phyloP scores from a whole-genome alignment of 2,888 invertebrate species.

The Hypselothyrea guttata region DNA sequence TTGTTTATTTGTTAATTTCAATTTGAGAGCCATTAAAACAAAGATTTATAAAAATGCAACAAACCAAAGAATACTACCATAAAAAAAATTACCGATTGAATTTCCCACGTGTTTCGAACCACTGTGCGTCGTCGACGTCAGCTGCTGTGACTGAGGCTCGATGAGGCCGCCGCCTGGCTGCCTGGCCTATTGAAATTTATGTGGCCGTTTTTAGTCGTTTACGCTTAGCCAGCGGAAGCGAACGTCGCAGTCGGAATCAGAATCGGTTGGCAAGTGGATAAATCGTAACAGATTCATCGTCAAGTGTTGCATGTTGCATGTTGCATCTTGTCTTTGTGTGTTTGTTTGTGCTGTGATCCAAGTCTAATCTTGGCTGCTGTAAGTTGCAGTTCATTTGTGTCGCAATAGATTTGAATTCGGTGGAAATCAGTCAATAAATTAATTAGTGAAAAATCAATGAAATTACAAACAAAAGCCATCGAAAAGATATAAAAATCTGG shows the following conservation, averaged over 20 bases:
- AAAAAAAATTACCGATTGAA: neutral
- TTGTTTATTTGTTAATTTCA: too few relatives aligned
- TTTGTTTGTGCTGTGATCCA: constrained; percentile 9
- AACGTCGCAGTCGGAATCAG: constrained; percentile 59
- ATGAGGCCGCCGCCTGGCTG: constrained; percentile 33
- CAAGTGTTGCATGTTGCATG: too few relatives aligned
- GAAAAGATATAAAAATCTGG: neutral
- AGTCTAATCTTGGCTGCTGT: constrained; percentile 20
- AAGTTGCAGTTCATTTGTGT: constrained; percentile 9
- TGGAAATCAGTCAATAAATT: constrained; percentile 2
- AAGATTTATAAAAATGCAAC: too few relatives aligned
- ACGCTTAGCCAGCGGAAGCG: constrained; percentile 77
- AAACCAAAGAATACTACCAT: too few relatives aligned
- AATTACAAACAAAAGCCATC: too few relatives aligned
- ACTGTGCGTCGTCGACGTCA: constrained; percentile 53
- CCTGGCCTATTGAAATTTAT: constrained; percentile 78
- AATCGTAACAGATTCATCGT: constrained; percentile 4
- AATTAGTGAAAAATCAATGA: constrained; percentile 6
- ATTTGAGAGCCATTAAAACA: too few relatives aligned
- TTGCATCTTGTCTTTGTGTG: constrained; percentile 15
- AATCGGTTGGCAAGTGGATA: constrained; percentile 16
- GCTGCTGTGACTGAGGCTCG: constrained; percentile 38
- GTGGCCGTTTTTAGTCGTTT: constrained; percentile 78
- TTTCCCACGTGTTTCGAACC: neutral
- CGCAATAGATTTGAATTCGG: constrained; percentile 26